These are phyloP conservation scores for Labeo rohita DNA, from an alignment of 2,113 vertebrate species.

Conservation along the genomic window DNA sequence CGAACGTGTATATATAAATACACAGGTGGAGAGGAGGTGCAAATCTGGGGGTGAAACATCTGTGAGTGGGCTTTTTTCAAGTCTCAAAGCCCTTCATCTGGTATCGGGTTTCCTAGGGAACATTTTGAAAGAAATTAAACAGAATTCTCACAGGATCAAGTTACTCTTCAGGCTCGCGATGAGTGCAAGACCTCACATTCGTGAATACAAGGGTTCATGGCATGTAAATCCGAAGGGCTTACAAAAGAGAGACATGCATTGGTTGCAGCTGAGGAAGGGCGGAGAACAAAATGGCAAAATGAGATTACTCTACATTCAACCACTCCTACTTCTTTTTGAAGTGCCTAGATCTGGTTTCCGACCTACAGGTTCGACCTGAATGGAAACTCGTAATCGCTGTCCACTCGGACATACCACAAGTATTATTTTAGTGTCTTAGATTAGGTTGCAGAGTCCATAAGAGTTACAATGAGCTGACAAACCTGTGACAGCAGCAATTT, in stretches of 20 bases:
- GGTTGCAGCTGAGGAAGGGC: neutral
- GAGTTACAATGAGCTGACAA: slow-evolving; percentile 18
- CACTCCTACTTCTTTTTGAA: neutral
- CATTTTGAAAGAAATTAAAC: slow-evolving; percentile 42
- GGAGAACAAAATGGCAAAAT: neutral
- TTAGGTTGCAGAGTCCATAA: slow-evolving; percentile 19
- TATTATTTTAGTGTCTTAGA: slow-evolving; percentile 20
- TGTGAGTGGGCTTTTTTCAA: neutral
- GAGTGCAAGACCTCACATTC: slow-evolving; percentile 20
- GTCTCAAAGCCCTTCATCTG: slow-evolving; percentile 35
- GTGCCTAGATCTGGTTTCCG: slow-evolving; percentile 14
- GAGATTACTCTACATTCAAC: neutral
- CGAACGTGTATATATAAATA: neutral
- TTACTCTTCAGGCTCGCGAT: slow-evolving; percentile 49
- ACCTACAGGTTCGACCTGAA: slow-evolving; percentile 1
- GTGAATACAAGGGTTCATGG: slow-evolving; percentile 27
- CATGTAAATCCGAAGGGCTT: slow-evolving; percentile 35
- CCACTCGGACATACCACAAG: neutral
- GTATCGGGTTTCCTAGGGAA: slow-evolving; percentile 36
- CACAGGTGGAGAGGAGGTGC: slow-evolving; percentile 10
- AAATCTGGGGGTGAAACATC: slow-evolving; percentile 24
- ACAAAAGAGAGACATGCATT: neutral
- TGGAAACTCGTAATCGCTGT: slow-evolving; percentile 28
- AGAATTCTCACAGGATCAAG: slow-evolving; percentile 27
- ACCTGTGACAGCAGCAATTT: slow-evolving; percentile 17